Percentiles rank a stretch among this genome's conserved stretches.
Conservation (phyloP, 2,797 vertebrate species). For the Crocidura indochinensis region DNA sequence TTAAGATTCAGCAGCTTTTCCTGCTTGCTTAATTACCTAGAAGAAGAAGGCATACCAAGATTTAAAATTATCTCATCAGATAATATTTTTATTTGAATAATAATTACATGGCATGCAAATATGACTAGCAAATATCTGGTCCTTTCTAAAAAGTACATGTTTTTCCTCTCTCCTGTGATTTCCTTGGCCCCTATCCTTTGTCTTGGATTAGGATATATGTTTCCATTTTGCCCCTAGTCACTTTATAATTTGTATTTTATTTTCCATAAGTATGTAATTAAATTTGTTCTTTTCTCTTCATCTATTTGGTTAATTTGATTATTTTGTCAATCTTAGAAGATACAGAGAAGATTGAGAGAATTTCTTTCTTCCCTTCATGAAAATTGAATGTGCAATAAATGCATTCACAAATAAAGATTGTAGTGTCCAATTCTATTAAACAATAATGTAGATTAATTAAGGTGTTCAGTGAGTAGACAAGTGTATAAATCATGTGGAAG, state of each 20-base stretch:
- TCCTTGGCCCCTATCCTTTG: background rate
- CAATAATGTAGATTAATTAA: slow-evolving; percentile 15
- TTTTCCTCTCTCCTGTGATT: background rate
- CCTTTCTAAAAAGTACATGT: background rate
- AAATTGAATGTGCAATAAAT: slow-evolving; percentile 39
- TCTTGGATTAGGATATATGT: background rate
- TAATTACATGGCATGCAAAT: background rate
- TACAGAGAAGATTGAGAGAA: background rate
- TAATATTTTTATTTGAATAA: background rate
- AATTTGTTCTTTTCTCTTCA: background rate
- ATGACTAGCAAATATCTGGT: background rate
- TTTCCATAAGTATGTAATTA: background rate
- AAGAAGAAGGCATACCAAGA: background rate
- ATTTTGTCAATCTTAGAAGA: background rate
- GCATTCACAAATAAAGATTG: background rate
- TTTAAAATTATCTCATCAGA: background rate
- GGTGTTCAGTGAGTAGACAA: background rate
- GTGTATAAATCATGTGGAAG: background rate
- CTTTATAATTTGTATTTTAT: background rate
- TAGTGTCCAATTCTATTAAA: slow-evolving; percentile 32
- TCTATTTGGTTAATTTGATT: background rate
- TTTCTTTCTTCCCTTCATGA: background rate
- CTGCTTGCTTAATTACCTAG: background rate
- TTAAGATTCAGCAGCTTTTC: background rate
- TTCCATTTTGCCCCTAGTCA: background rate